phyloP scores from a whole-genome alignment of 2,888 invertebrate species.

The Eumacrocentrus americanus region DNA sequence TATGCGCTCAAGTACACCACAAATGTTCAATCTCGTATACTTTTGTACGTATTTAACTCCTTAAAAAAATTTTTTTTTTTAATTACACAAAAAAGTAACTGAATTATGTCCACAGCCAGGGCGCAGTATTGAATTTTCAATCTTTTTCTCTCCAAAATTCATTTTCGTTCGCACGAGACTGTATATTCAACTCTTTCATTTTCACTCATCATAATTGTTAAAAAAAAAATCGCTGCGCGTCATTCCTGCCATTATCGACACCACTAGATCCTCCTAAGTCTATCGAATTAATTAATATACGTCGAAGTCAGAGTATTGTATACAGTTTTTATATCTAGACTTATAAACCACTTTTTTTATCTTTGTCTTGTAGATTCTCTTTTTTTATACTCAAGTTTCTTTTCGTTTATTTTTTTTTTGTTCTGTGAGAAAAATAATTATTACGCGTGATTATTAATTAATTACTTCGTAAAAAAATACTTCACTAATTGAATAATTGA shows the following conservation, averaged over 20 bases:
- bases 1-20: no score
- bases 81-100: slow-evolving; percentile 9
- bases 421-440: neutral
- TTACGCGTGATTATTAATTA: neutral
- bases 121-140: slow-evolving; percentile 8
- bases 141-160: slow-evolving; percentile 5
- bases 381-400: slow-evolving; percentile 1
- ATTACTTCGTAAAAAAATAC: neutral
- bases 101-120: slow-evolving; percentile 35
- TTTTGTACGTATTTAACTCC: slow-evolving; percentile 6
- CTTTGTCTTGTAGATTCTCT: slow-evolving; percentile 19
- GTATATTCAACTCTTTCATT: slow-evolving; percentile 3
- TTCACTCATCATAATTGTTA: slow-evolving; percentile 6
- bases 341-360: slow-evolving; percentile 31
- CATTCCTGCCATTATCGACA: slow-evolving; percentile 24
- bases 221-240: slow-evolving; percentile 34
- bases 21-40: slow-evolving; percentile 14
- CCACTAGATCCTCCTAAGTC: slow-evolving; percentile 40
- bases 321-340: slow-evolving; percentile 44
- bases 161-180: slow-evolving; percentile 14
- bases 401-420: neutral
- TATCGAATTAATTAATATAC: slow-evolving; percentile 55
- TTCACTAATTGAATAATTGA: no score
- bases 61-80: neutral
- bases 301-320: slow-evolving; percentile 58